Percentiles rank a stretch among this genome's conserved stretches.
Evolutionary conservation across 2,797 vertebrate genomes (phyloP).

Genomic region (Galago senegalensis): DNA sequence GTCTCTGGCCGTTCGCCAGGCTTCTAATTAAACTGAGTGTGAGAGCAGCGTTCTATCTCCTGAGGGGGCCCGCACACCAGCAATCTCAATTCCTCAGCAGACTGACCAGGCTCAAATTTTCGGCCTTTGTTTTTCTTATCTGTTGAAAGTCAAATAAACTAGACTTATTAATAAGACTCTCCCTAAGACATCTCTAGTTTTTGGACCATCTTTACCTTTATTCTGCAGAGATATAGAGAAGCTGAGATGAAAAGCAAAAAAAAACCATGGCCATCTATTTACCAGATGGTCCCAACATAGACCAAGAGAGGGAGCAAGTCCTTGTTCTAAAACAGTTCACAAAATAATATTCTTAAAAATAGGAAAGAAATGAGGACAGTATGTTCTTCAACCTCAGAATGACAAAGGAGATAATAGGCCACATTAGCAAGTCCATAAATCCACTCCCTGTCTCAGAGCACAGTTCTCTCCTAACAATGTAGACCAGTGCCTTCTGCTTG

Average conservation of each 20-base stretch:
- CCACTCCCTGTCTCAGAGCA: not conserved
- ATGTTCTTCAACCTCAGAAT: not conserved
- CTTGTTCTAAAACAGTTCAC: not conserved
- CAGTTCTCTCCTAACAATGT: not conserved
- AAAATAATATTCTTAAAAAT: conserved; percentile 13
- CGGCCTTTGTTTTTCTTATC: not conserved
- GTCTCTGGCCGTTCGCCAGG: conserved; percentile 69
- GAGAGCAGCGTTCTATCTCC: not conserved
- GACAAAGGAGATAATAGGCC: not conserved
- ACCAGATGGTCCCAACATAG: not conserved
- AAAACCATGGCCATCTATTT: not conserved
- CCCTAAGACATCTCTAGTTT: not conserved
- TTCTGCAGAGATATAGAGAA: conserved; percentile 22
- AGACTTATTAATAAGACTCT: not conserved
- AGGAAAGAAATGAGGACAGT: not conserved
- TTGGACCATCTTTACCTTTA: not conserved
- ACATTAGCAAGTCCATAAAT: not conserved
- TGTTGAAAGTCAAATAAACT: not conserved
- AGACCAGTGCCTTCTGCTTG: not conserved
- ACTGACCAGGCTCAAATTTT: not conserved
- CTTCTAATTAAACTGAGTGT: conserved; percentile 71
- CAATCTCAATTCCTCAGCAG: not conserved
- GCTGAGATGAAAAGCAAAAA: not conserved
- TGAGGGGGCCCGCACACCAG: fast-evolving
- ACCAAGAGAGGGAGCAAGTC: not conserved